Conservation (phyloP, 2,888 invertebrate species). For the Eupeodes latifasciatus region DNA sequence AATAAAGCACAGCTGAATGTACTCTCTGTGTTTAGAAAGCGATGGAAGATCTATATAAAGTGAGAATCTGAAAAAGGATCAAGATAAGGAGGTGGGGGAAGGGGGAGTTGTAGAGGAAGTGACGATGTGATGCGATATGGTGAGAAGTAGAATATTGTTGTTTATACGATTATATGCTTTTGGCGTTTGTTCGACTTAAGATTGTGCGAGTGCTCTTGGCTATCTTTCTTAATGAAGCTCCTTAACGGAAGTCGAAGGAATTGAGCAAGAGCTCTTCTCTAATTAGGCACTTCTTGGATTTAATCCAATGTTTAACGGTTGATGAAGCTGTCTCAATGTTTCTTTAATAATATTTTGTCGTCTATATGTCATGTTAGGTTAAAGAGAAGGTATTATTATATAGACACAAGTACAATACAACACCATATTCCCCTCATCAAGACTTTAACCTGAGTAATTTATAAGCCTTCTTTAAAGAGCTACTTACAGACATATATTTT, state of each 20-base stretch:
- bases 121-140: background rate
- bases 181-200: conserved; percentile 35
- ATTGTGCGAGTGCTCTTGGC: conserved; percentile 30
- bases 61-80: background rate
- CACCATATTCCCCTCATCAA: background rate
- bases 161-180: conserved; percentile 25
- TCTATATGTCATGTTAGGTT: background rate
- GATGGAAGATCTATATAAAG: no score
- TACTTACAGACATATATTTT: background rate
- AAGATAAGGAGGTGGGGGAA: background rate
- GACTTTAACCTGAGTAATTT: background rate
- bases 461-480: conserved; percentile 5
- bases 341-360: conserved; percentile 13
- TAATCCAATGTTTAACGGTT: conserved; percentile 43
- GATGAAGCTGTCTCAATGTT: conserved; percentile 8
- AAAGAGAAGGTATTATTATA: background rate
- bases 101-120: background rate
- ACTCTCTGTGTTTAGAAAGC: no score
- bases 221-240: conserved; percentile 51
- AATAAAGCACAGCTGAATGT: no score
- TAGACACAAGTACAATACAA: no score
- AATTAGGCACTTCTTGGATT: conserved; percentile 41
- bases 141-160: background rate
- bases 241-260: conserved; percentile 38
- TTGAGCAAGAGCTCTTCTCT: conserved; percentile 47